Conservation (phyloP, 2,888 invertebrate genomes). For the Helobdella robusta region DNA sequence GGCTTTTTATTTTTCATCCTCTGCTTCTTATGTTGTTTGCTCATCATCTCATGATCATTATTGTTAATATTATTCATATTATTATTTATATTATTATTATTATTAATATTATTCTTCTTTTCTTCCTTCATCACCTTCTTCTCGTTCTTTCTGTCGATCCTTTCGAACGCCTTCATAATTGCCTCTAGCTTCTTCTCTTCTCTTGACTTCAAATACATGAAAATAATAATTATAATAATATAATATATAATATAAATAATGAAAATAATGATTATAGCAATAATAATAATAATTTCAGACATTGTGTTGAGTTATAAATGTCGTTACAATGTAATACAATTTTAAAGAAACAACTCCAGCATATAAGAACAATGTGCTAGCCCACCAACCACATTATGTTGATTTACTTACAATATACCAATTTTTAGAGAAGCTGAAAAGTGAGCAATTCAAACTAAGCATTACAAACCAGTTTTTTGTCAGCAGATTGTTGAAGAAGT, state of each 20-base stretch:
- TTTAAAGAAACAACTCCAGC: neutral
- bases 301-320: too few species aligned
- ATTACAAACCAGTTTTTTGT: slow-evolving; percentile 9
- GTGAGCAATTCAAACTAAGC: neutral
- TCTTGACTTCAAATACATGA: slow-evolving; percentile 11
- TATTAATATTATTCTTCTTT: too few species aligned
- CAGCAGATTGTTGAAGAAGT: neutral
- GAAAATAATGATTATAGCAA: neutral
- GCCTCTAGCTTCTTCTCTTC: slow-evolving; percentile 28
- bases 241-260: neutral
- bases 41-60: too few species aligned
- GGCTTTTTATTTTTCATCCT: too few species aligned
- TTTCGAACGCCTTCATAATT: slow-evolving; percentile 28
- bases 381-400: neutral
- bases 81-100: too few species aligned
- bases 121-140: slow-evolving; percentile 15
- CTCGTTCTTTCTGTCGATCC: slow-evolving; percentile 24
- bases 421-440: neutral
- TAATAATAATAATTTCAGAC: too few species aligned
- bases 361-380: neutral
- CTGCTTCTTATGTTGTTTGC: too few species aligned
- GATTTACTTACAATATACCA: neutral
- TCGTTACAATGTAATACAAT: too few species aligned
- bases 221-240: neutral
- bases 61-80: too few species aligned